Percentiles rank a stretch among this genome's conserved stretches.
These are phyloP conservation scores for Trochalopteron elliotii DNA, from an alignment of 2,113 vertebrate genomes.

Conservation along the genomic window DNA sequence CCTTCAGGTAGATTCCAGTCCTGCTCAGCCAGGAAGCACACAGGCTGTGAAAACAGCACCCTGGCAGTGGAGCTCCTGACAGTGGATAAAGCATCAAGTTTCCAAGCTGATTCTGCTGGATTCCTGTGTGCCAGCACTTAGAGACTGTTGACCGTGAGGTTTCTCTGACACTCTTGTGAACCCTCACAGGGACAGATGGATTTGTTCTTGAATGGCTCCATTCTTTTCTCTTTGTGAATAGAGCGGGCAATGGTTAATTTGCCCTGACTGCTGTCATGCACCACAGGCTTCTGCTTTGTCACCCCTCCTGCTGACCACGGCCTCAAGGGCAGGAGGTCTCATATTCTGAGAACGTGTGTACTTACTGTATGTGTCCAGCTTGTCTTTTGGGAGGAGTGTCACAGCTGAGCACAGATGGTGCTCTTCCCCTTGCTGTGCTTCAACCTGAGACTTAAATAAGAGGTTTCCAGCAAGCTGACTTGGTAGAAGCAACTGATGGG, in stretches of 20 bases:
- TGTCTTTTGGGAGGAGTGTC: background rate
- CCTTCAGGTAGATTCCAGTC: background rate
- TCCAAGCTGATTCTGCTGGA: background rate
- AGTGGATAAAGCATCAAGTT: background rate
- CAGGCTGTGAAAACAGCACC: background rate
- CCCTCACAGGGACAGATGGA: conserved; percentile 38
- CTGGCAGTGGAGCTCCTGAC: background rate
- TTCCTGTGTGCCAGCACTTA: conserved; percentile 5
- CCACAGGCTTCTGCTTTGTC: conserved; percentile 39
- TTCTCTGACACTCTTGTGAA: conserved; percentile 47
- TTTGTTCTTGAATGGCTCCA: conserved; percentile 51
- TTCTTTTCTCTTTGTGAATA: conserved; percentile 47
- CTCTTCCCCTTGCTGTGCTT: background rate
- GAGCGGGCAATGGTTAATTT: conserved; percentile 21
- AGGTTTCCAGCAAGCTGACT: background rate
- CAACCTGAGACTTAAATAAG: background rate
- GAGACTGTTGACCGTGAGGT: conserved; percentile 38
- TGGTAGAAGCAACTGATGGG: background rate
- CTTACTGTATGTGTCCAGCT: conserved; percentile 12
- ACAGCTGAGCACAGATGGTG: rapidly evolving
- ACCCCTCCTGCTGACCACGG: conserved; percentile 26
- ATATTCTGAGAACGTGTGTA: background rate
- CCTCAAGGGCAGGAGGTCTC: conserved; percentile 23
- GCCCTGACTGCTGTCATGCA: conserved; percentile 29
- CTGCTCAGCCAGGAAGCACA: background rate